Percentiles rank a stretch among this genome's conserved stretches.
These are phyloP conservation scores for Temnothorax ravouxi DNA, from an alignment of 2,888 invertebrate genomes.

Conservation along the genomic window DNA sequence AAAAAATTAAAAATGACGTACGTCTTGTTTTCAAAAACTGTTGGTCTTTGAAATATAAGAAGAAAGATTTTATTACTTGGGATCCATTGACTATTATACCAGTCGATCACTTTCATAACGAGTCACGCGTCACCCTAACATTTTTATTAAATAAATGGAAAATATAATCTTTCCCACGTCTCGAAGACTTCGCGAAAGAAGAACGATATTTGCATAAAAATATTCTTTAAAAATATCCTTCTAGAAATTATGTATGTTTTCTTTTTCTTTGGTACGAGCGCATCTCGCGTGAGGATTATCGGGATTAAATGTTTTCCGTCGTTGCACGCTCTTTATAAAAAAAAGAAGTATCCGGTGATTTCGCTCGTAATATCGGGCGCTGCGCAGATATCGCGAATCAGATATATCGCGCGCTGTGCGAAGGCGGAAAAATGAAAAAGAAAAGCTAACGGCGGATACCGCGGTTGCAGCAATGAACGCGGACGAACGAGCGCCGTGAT, in stretches of 20 bases:
- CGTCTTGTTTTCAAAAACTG: not conserved
- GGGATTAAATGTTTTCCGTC: conserved; percentile 12
- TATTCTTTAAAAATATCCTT: not conserved
- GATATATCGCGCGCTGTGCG: not conserved
- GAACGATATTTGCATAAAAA: not conserved
- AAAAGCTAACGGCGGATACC: conserved; percentile 1
- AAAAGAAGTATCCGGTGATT: not conserved
- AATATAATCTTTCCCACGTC: not conserved
- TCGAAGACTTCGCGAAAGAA: not conserved
- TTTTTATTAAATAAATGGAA: not conserved
- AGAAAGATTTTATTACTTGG: not conserved
- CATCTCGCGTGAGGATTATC: conserved; percentile 17
- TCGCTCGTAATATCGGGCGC: conserved; percentile 27
- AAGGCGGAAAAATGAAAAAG: conserved; percentile 17
- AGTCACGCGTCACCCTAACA: not conserved
- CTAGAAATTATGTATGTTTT: not conserved
- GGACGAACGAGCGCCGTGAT: conserved; percentile 14
- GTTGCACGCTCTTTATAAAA: not conserved
- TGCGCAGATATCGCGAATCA: conserved; percentile 20
- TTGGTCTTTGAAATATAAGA: not conserved
- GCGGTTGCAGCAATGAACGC: not conserved
- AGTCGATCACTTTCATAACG: no score
- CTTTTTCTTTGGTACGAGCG: not conserved
- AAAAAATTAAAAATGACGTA: not conserved
- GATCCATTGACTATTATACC: no score